Conservation (phyloP, 2,888 invertebrate genomes). For the Papilio protenor region DNA sequence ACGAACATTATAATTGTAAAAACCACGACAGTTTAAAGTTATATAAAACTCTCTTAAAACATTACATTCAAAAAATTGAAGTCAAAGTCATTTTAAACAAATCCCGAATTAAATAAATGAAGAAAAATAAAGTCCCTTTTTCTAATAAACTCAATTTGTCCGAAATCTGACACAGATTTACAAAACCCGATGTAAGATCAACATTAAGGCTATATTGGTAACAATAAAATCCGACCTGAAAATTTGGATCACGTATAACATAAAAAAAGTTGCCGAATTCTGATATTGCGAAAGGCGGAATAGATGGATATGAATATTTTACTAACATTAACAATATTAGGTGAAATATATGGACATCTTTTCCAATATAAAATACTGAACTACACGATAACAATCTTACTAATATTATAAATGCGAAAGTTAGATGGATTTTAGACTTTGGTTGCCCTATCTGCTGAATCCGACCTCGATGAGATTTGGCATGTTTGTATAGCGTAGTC, state of each 20-base stretch:
- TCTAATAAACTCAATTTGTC: constrained; percentile 5
- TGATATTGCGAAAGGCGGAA: neutral
- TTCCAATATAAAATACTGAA: neutral
- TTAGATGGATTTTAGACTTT: no score
- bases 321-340: neutral
- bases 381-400: no score
- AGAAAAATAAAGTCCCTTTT: neutral
- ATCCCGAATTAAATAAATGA: neutral
- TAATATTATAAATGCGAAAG: no score
- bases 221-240: constrained; percentile 24
- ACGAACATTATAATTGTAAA: no score
- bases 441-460: no score
- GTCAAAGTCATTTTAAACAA: neutral
- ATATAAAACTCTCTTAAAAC: neutral
- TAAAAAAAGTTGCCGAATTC: neutral
- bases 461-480: no score
- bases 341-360: constrained; percentile 33
- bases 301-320: neutral
- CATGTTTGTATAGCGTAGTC: no score
- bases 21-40: no score
- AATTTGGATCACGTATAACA: constrained; percentile 19
- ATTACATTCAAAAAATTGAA: neutral
- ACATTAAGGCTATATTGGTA: constrained; percentile 24
- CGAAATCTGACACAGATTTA: constrained; percentile 14
- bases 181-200: neutral